Conservation (phyloP, 1,140 invertebrate species). For the Acyrthosiphon pisum region DNA sequence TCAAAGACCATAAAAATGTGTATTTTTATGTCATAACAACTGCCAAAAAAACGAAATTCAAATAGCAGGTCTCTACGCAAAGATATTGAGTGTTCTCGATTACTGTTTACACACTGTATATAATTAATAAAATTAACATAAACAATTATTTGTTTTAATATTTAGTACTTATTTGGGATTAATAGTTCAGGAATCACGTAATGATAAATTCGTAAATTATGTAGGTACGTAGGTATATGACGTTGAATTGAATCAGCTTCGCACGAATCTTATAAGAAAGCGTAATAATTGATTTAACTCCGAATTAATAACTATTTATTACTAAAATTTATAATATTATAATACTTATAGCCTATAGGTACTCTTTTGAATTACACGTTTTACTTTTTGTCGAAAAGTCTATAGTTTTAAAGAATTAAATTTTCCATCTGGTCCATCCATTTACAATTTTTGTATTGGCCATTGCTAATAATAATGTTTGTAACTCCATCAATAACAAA, state of each 20-base stretch:
- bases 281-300: constrained; percentile 26
- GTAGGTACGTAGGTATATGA: background rate
- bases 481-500: too few relatives aligned
- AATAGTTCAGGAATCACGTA: background rate
- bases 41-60: too few relatives aligned
- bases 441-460: too few relatives aligned
- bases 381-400: background rate
- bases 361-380: background rate
- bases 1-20: too few relatives aligned
- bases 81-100: too few relatives aligned
- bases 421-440: background rate
- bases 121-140: background rate
- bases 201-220: background rate
- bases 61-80: too few relatives aligned
- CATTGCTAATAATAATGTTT: too few relatives aligned
- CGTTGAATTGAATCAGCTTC: background rate
- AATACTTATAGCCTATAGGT: background rate
- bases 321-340: constrained; percentile 2
- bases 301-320: background rate
- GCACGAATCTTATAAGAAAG: constrained; percentile 1
- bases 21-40: too few relatives aligned
- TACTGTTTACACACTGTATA: too few relatives aligned
- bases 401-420: background rate
- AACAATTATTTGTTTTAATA: background rate
- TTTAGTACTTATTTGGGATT: background rate